Evolutionary conservation across 2,113 vertebrate species (phyloP).

Genomic region (Hippoglossus stenolepis): DNA sequence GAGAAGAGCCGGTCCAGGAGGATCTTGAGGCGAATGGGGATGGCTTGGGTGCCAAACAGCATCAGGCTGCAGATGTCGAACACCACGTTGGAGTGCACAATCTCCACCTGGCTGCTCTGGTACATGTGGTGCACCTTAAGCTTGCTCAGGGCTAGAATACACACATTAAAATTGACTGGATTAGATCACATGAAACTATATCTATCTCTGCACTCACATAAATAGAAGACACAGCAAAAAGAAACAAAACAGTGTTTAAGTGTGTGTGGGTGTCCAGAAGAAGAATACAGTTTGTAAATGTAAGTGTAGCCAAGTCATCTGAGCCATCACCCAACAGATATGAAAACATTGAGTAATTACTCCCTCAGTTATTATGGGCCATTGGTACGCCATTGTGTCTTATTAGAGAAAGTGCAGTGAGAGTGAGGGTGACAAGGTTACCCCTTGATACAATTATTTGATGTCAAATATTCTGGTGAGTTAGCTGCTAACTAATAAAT

Average conservation of each 20-base stretch:
- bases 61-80: constrained; percentile 99
- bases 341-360: too few relatives aligned
- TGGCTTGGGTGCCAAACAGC: constrained; percentile 96
- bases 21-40: constrained; percentile 97
- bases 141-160: constrained; percentile 91
- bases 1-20: constrained; percentile 97
- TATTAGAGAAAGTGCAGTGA: too few relatives aligned
- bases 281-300: too few relatives aligned
- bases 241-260: not conserved
- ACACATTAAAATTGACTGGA: constrained; percentile 8
- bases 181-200: constrained; percentile 1
- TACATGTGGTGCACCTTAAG: constrained; percentile 92
- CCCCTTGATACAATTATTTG: too few relatives aligned
- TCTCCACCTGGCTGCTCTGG: constrained; percentile 95
- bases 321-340: too few relatives aligned
- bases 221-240: not conserved
- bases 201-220: not conserved
- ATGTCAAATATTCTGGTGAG: too few relatives aligned
- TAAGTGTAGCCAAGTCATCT: too few relatives aligned
- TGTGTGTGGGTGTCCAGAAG: not conserved
- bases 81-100: constrained; percentile 97
- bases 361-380: too few relatives aligned
- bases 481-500: too few relatives aligned
- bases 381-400: not conserved
- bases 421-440: too few relatives aligned